Evolutionary conservation across 2,888 invertebrate genomes (phyloP).

Genomic region (Hartigia nigra): DNA sequence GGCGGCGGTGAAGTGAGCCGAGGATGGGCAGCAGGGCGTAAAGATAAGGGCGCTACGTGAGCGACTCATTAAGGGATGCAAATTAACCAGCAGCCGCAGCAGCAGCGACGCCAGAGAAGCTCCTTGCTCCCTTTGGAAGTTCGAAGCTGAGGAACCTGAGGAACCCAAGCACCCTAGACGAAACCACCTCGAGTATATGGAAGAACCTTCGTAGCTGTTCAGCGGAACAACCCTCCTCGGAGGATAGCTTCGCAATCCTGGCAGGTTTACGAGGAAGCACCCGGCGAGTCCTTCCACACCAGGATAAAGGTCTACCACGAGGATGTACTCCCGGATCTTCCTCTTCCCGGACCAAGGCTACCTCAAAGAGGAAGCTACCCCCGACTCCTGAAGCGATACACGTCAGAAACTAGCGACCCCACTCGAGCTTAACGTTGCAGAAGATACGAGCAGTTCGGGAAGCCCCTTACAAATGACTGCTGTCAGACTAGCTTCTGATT

Average conservation of each 20-base stretch:
- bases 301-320: background rate
- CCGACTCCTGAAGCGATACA: background rate
- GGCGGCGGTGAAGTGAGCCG: conserved; percentile 8
- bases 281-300: background rate
- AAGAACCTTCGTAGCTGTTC: background rate
- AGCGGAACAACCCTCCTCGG: conserved; percentile 24
- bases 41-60: conserved; percentile 61
- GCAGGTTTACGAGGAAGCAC: background rate
- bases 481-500: conserved; percentile 57
- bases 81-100: conserved; percentile 54
- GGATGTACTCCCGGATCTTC: background rate
- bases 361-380: background rate
- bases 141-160: conserved; percentile 36
- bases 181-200: background rate
- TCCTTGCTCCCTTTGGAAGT: conserved; percentile 43
- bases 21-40: conserved; percentile 36
- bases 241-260: background rate
- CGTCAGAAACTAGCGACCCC: background rate
- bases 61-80: conserved; percentile 64
- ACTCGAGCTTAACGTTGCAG: background rate
- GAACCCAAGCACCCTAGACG: background rate
- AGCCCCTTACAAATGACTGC: conserved; percentile 58
- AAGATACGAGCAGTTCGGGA: conserved; percentile 17
- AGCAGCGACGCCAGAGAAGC: background rate
- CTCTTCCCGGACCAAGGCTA: background rate